Base-by-base conservation (phyloP, 2,797 vertebrate genomes). In the Anomalospiza imberbis region DNA sequence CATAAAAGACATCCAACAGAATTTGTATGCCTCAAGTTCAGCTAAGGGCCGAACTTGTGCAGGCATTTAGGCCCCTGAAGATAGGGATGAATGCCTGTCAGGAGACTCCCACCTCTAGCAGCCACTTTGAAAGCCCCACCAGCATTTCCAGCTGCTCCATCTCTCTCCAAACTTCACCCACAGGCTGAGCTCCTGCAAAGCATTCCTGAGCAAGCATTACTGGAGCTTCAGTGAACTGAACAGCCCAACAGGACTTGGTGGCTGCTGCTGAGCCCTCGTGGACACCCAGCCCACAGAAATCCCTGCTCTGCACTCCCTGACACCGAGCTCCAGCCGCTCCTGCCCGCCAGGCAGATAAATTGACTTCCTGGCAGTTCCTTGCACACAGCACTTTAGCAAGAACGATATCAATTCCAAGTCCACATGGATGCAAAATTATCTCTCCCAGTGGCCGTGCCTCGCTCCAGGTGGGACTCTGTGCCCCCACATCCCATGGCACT, bases 321-420 rank as follows among this genome's bases (percentile, higher is more conserved):
- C 55, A n/a, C 57, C 1, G 0, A 50, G 16, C 63, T 76, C 11
- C 1, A 57, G 85, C 36, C 0, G 0, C 74, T 51, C 44, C 82
- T 55, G 45, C 54, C 76, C 8, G 2, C 25, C 7, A 60, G 74
- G 38, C 83, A 60, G 62, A 89, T 51, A 68, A 67, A 91, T 36
- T 32, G 85, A 79, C 78, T 94, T 76, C 75, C 73, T 6, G 1
- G 66, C 79, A 84, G 79, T 36, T 72, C 88, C 57, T 51, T 12
- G 93, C 2, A 0, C 0, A 0, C 60, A 42, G 60, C 84, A 40
- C 88, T 66, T 93, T 2, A 79, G 55, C 54, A 18, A 54, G 20
- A 36, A 36, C 12, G 2, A 65, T 61, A 71, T 34, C 50, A 93
- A 90, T 13, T 29, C 51, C 58, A 81, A 44, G 42, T 21, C 57